phyloP scores from a whole-genome alignment of 2,113 vertebrate species.

The Tachysurus fulvidraco region DNA sequence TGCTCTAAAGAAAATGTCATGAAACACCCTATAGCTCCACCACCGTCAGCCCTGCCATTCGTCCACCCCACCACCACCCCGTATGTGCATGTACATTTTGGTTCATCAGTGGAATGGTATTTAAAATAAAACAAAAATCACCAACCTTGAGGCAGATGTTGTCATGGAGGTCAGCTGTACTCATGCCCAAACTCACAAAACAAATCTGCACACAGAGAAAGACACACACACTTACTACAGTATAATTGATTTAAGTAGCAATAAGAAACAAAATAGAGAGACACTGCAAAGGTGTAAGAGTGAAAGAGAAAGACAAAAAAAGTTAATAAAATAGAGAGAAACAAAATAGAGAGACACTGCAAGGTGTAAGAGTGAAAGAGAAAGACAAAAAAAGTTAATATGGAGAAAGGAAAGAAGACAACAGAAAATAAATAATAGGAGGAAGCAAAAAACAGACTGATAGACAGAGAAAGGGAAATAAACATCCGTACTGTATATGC shows the following conservation, averaged over 20 bases:
- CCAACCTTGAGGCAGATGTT: conserved; percentile 79
- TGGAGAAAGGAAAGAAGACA: neutral
- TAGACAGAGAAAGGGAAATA: neutral
- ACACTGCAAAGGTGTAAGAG: neutral
- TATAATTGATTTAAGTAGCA: neutral
- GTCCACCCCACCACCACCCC: too few species aligned
- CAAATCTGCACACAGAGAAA: conserved; percentile 79
- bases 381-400: neutral
- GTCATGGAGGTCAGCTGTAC: conserved; percentile 71
- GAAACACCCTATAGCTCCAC: too few species aligned
- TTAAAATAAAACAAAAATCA: conserved; percentile 1
- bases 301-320: neutral
- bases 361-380: neutral
- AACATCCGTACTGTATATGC: neutral
- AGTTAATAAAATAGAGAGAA: neutral
- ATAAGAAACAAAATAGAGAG: neutral
- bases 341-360: neutral
- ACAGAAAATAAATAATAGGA: neutral
- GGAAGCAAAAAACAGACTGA: neutral
- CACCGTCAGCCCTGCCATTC: too few species aligned
- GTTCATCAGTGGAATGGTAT: conserved; percentile 14
- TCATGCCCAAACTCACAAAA: conserved; percentile 88
- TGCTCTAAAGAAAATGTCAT: too few species aligned
- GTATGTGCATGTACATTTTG: neutral
- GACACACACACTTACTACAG: conserved; percentile 9